phyloP scores from a whole-genome alignment of 1,140 invertebrate genomes.

The Propsilocerus akamusi region DNA sequence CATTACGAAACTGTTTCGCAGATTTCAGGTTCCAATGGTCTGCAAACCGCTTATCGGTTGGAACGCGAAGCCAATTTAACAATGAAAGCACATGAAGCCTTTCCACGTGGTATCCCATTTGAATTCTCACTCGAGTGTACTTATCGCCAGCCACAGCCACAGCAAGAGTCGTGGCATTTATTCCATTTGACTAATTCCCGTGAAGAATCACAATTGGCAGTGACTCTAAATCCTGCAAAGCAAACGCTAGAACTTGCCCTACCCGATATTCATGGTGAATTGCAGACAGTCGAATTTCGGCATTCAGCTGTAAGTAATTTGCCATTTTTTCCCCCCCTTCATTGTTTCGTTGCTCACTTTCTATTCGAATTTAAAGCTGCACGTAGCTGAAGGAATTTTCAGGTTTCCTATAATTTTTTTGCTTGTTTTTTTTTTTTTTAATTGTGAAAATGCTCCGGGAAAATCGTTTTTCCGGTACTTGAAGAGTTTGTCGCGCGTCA shows the following conservation, averaged over 20 bases:
- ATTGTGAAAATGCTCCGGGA: too few species aligned
- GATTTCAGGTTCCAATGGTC: conserved; percentile 48
- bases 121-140: conserved; percentile 54
- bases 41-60: conserved; percentile 60
- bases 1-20: conserved; percentile 40
- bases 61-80: conserved; percentile 48
- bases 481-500: too few species aligned
- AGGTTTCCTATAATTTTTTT: too few species aligned
- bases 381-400: neutral
- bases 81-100: conserved; percentile 38
- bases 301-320: conserved; percentile 33
- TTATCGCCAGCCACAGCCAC: conserved; percentile 35
- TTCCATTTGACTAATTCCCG: conserved; percentile 38
- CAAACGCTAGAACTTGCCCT: conserved; percentile 42
- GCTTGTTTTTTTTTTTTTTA: too few species aligned
- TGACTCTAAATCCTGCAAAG: conserved; percentile 38
- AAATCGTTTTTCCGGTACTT: too few species aligned
- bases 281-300: conserved; percentile 39
- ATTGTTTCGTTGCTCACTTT: neutral
- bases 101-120: conserved; percentile 36
- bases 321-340: neutral
- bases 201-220: conserved; percentile 40
- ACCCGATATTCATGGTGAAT: conserved; percentile 30
- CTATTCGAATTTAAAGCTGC: neutral
- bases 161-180: conserved; percentile 41